These are phyloP conservation scores for Drosophila seclusa DNA, from an alignment of 2,888 invertebrate species.

Conservation along the genomic window DNA sequence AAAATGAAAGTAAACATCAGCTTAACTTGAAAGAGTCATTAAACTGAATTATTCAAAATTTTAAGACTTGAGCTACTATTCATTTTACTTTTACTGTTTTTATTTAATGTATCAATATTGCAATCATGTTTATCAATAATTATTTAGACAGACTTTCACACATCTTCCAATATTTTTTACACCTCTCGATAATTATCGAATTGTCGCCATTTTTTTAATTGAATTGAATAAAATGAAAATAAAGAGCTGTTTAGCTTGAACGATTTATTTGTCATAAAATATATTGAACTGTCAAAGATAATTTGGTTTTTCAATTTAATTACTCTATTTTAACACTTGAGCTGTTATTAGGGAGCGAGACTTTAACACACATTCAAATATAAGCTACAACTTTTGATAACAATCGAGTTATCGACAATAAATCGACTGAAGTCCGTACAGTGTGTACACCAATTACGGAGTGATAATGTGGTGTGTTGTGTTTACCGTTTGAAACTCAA, in stretches of 20 bases:
- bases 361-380: background rate
- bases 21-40: background rate
- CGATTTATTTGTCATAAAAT: background rate
- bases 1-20: too few species aligned
- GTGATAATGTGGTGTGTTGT: constrained; percentile 1
- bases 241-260: background rate
- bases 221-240: too few species aligned
- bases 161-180: too few species aligned
- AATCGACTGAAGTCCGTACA: constrained; percentile 3
- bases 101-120: too few species aligned
- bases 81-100: too few species aligned
- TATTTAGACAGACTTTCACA: background rate
- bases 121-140: too few species aligned
- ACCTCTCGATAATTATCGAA: too few species aligned
- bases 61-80: background rate
- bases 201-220: too few species aligned
- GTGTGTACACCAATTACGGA: constrained; percentile 27
- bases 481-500: constrained; percentile 52
- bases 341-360: background rate
- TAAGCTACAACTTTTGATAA: background rate
- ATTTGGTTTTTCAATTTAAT: background rate
- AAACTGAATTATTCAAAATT: background rate
- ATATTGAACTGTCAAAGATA: background rate
- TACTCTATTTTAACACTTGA: background rate
- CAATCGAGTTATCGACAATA: background rate